Evolutionary conservation across 2,113 vertebrate species (phyloP).

Genomic region (Alaudala cheleensis): DNA sequence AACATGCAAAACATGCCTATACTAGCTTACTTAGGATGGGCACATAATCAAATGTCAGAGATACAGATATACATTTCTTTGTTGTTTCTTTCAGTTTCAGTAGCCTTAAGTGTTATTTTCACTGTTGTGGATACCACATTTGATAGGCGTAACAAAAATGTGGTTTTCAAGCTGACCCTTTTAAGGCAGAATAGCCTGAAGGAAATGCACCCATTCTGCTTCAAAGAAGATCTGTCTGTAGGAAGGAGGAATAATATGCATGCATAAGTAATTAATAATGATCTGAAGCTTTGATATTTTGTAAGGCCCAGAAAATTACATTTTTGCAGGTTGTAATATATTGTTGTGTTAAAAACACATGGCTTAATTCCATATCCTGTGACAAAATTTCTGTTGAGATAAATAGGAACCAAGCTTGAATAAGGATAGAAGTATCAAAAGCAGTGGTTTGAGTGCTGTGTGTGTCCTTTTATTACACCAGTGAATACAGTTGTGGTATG

Average conservation of each 20-base stretch:
- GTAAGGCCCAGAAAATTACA: conserved; percentile 46
- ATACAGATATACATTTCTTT: neutral
- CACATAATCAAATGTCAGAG: neutral
- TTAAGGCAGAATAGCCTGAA: conserved; percentile 56
- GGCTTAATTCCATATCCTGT: conserved; percentile 14
- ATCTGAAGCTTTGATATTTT: conserved; percentile 61
- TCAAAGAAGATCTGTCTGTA: conserved; percentile 64
- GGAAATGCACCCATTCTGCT: conserved; percentile 61
- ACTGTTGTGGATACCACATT: conserved; percentile 34
- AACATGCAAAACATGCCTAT: neutral
- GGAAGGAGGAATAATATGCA: conserved; percentile 60
- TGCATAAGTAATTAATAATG: conserved; percentile 69
- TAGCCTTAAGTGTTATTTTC: conserved; percentile 46
- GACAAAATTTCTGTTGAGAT: conserved; percentile 49
- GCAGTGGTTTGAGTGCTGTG: neutral
- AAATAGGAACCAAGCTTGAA: conserved; percentile 35
- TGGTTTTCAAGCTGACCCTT: conserved; percentile 60
- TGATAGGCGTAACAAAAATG: conserved; percentile 49
- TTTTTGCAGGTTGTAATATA: conserved; percentile 27
- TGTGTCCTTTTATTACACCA: conserved; percentile 52
- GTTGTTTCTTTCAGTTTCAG: conserved; percentile 30
- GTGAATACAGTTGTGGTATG: conserved; percentile 56
- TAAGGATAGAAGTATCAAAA: conserved; percentile 40
- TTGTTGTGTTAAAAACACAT: conserved; percentile 43
- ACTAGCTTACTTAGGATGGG: neutral